Evolutionary conservation across 2,888 invertebrate genomes (phyloP).

Genomic region (Cyaniris semiargus): DNA sequence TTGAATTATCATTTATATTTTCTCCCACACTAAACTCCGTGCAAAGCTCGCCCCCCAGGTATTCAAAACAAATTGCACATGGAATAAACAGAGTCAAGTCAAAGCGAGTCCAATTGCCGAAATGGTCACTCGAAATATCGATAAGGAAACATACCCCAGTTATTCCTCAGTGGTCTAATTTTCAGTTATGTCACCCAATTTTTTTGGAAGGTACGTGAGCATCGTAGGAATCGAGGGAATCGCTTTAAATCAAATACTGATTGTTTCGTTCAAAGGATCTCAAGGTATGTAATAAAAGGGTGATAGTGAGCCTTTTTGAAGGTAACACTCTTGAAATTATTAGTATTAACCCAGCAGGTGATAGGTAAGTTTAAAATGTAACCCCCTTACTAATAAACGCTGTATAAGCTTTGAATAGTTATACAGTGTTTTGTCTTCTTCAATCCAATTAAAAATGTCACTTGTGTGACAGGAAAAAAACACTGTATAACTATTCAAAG

Average conservation of each 20-base stretch:
- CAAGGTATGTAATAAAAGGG: background rate
- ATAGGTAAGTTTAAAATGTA: no score
- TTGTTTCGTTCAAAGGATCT: background rate
- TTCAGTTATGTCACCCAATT: slow-evolving; percentile 19
- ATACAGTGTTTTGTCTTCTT: no score
- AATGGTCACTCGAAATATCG: background rate
- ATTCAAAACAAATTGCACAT: background rate
- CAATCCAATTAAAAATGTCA: no score
- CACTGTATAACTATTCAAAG: no score
- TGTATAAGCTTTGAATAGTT: no score
- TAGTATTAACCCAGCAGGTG: no score
- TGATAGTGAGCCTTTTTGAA: background rate
- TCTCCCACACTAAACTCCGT: no score
- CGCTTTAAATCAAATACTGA: background rate
- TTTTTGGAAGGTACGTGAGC: slow-evolving; percentile 1
- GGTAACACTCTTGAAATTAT: no score
- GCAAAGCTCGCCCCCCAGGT: background rate
- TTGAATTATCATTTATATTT: no score
- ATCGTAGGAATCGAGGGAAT: background rate
- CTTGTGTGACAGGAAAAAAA: no score
- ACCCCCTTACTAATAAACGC: no score
- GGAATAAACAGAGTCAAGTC: background rate
- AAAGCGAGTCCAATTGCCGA: background rate
- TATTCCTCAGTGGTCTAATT: slow-evolving; percentile 20
- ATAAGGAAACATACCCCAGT: background rate